These are phyloP conservation scores for Oxyura jamaicensis DNA, from an alignment of 2,113 vertebrate species.

Conservation along the genomic window DNA sequence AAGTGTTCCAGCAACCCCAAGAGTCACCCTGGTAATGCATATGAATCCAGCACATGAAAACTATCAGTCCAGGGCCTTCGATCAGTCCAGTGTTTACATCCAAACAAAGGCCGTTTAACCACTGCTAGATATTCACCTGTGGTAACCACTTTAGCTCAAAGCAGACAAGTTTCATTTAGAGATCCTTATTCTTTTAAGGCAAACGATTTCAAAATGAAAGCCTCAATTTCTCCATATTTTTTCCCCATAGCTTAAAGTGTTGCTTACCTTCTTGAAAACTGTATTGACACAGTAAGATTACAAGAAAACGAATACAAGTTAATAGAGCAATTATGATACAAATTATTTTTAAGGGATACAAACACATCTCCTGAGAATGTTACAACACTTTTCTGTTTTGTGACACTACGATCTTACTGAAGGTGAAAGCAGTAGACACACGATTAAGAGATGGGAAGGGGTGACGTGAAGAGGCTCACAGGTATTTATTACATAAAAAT, in stretches of 20 bases:
- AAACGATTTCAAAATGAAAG: background rate
- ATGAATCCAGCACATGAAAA: fast-evolving
- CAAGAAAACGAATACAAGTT: background rate
- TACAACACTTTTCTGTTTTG: background rate
- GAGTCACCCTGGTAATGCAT: fast-evolving
- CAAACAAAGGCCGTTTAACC: background rate
- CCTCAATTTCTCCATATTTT: background rate
- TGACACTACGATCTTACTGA: background rate
- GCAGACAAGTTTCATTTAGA: background rate
- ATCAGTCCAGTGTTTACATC: background rate
- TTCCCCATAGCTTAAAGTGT: background rate
- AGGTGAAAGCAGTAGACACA: background rate
- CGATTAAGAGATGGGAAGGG: background rate
- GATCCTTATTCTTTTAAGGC: background rate
- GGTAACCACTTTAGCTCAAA: background rate
- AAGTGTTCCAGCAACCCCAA: background rate
- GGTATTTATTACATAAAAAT: background rate
- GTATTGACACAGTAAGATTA: background rate
- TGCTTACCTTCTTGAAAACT: background rate
- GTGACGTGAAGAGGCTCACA: background rate
- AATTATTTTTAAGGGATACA: background rate
- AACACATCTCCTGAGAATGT: background rate
- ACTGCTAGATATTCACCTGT: background rate
- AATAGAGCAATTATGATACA: background rate
- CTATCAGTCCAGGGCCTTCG: fast-evolving